These are phyloP conservation scores for Apocrypta bakeri DNA, from an alignment of 1,140 invertebrate genomes.

Conservation along the genomic window DNA sequence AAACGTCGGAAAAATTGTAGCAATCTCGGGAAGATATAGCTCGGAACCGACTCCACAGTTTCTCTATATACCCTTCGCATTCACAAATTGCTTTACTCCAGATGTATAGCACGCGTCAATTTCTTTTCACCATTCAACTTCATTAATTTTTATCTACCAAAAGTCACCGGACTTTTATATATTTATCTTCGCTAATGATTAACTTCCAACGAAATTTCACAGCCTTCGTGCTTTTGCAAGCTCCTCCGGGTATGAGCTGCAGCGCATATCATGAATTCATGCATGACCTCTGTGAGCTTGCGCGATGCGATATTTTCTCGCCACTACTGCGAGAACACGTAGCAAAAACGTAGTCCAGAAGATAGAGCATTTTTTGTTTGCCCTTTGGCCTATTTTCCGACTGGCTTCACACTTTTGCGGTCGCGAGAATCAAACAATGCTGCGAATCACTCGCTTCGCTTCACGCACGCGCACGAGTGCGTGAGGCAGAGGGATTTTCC, in stretches of 20 bases:
- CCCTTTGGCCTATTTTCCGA: slow-evolving; percentile 9
- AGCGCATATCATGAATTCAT: not conserved
- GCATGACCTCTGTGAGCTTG: slow-evolving; percentile 10
- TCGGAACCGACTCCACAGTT: not conserved
- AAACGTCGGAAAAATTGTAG: slow-evolving; percentile 18
- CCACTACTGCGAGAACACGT: not conserved
- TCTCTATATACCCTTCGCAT: not conserved
- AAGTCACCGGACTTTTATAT: not conserved
- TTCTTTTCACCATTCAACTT: no score
- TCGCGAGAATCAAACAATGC: slow-evolving; percentile 20
- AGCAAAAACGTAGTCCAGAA: not conserved
- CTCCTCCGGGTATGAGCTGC: not conserved
- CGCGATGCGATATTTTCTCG: not conserved
- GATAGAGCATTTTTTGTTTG: not conserved
- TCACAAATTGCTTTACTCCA: no score
- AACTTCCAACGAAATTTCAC: slow-evolving; percentile 13
- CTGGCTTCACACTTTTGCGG: not conserved
- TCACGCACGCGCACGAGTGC: no score
- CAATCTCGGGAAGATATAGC: not conserved
- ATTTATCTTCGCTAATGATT: slow-evolving; percentile 6
- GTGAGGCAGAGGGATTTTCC: no score
- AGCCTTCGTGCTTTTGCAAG: not conserved
- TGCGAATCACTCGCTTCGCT: not conserved
- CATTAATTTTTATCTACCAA: not conserved
- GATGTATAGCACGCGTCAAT: no score